Evolutionary conservation across 2,888 invertebrate species (phyloP), one percentile per base, ranked within the genome.

Genomic region (Clistopyga incitator): DNA sequence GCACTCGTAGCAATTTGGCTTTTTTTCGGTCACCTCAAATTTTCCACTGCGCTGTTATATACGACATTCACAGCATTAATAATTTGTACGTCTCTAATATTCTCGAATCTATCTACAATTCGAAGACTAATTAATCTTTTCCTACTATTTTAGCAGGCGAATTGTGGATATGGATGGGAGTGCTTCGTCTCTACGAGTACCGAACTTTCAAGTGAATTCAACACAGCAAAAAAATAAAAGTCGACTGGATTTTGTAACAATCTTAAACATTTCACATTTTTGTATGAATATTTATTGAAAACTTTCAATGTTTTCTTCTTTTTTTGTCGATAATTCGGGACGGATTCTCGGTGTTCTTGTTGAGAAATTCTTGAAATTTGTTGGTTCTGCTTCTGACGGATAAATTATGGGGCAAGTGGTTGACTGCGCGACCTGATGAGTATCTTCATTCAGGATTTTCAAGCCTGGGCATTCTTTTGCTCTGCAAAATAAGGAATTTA

Each of bases 131-230:
- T 54, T 11, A 2, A 54, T 20, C 23, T 61, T 3, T 18, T 61
- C 29, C 29, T 13, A 23, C 25, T 34, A 59, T 82, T 86, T n/a
- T 67, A 91, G 91, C 87, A 42, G 84, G 82, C 34, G 88, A 91
- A 86, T 78, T 90, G 50, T 91, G 91, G 90, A 81, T 88, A 47
- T 91, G 90, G 88, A 61, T 90, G 64, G 90, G 90, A 6, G 89
- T 89, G 10, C 81, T 90, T 52, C 86, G 86, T 8, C 85, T 90
- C 42, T 91, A 89, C 80, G 91, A 91, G 54, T 70, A 87, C 15
- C 88, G 90, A 81, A 84, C 86, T 0, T 89, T 88, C 74, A 84
- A 87, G 67, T 88, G 61, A 84, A 65, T 75, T 3, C 87, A 85
- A 65, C 86, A 87, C 18, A 0, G 47, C 42, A 11, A 84, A 70